Evolutionary conservation across 2,888 invertebrate species (phyloP).

Genomic region (Operophtera brumata): DNA sequence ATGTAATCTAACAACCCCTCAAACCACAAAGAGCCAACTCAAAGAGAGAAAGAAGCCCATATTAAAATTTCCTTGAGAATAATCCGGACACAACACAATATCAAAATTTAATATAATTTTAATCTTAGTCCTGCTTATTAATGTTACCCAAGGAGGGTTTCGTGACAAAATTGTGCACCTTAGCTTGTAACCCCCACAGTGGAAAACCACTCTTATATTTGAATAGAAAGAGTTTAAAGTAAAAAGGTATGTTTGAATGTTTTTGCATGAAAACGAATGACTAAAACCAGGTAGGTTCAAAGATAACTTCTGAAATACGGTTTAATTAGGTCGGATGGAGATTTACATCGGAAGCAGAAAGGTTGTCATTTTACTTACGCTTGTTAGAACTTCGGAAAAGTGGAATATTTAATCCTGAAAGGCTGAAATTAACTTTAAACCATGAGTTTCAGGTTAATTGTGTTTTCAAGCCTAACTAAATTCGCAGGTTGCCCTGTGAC

Average conservation of each 20-base stretch:
- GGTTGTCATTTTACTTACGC: constrained; percentile 15
- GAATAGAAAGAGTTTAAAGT: constrained; percentile 23
- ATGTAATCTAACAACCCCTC: constrained; percentile 28
- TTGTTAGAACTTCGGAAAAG: background rate
- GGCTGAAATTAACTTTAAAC: no score
- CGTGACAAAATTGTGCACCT: constrained; percentile 49
- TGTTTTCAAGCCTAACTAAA: no score
- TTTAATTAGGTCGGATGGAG: constrained; percentile 69
- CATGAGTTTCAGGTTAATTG: no score
- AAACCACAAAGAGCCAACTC: constrained; percentile 47
- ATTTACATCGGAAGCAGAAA: constrained; percentile 36
- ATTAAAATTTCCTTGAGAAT: constrained; percentile 75
- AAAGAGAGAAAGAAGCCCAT: constrained; percentile 64
- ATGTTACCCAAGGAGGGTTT: constrained; percentile 70
- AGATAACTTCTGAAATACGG: constrained; percentile 67
- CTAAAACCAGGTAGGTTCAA: constrained; percentile 74
- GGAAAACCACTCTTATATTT: constrained; percentile 31
- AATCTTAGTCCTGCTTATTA: constrained; percentile 80
- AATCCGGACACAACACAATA: constrained; percentile 79
- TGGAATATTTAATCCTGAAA: no score
- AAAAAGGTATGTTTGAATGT: constrained; percentile 1
- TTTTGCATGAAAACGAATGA: constrained; percentile 39
- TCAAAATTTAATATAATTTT: constrained; percentile 81
- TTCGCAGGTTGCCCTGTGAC: no score
- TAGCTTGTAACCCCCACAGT: constrained; percentile 17